A percentile compares a stretch with the other conserved stretches of the same genome.
Conservation (phyloP, 1,140 invertebrate species). For the Sinella curviseta region DNA sequence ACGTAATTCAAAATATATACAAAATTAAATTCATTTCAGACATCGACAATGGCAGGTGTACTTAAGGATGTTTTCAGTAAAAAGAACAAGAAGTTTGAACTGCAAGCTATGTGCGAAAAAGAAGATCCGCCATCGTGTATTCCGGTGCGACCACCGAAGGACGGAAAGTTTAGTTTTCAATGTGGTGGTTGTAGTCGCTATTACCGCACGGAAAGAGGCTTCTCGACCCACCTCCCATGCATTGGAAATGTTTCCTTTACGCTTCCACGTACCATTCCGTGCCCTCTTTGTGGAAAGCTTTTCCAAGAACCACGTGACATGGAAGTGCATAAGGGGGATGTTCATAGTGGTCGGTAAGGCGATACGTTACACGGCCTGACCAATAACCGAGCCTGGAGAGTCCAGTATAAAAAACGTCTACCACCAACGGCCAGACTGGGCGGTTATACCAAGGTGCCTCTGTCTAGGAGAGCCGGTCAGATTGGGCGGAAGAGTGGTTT, state of each 20-base stretch:
- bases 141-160: neutral
- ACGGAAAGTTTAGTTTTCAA: slow-evolving; percentile 6
- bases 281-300: neutral
- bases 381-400: neutral
- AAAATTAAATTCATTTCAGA: no score
- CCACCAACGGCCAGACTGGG: no score
- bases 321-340: neutral
- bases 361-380: no score
- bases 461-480: no score
- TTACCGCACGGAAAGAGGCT: slow-evolving; percentile 1
- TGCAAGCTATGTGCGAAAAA: neutral
- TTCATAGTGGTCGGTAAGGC: neutral
- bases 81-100: neutral
- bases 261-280: neutral
- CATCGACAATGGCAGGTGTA: no score
- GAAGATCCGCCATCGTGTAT: neutral
- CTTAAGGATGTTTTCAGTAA: slow-evolving; percentile 10
- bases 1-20: no score
- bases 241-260: neutral
- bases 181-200: neutral
- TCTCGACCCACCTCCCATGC: neutral
- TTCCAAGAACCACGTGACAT: neutral
- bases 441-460: no score
- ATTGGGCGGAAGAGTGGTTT: no score
- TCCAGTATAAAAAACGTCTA: slow-evolving; percentile 1